A percentile compares a stretch with the other conserved stretches of the same genome.
Conservation (phyloP, 2,888 invertebrate genomes). For the Rambutsinella grinnellia region DNA sequence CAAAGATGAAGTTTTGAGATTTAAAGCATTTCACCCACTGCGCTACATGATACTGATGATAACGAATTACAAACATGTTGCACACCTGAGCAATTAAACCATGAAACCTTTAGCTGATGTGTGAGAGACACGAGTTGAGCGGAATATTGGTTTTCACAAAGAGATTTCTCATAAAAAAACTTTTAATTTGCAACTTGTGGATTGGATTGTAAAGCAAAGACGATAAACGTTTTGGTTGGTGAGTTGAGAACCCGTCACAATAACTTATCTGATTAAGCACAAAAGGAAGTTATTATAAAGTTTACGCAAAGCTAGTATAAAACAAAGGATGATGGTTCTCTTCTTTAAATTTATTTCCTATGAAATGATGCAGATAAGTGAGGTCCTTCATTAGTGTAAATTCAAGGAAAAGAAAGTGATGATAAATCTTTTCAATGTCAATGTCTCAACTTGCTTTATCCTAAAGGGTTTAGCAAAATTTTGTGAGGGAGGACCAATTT, state of each 20-base stretch:
- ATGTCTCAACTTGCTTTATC: slow-evolving; percentile 11
- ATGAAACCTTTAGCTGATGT: no score
- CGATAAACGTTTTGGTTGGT: no score
- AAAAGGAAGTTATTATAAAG: not conserved
- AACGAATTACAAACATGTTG: not conserved
- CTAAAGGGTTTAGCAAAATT: no score
- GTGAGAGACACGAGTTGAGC: no score
- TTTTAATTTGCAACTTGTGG: no score
- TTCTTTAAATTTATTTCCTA: not conserved
- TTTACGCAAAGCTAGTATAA: no score
- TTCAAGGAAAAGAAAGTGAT: slow-evolving; percentile 44
- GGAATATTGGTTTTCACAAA: no score
- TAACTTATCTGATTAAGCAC: not conserved
- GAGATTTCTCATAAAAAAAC: no score
- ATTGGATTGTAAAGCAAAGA: no score
- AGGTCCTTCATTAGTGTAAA: slow-evolving; percentile 10
- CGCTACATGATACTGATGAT: slow-evolving; percentile 10
- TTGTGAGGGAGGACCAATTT: no score
- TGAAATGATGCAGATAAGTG: slow-evolving; percentile 24
- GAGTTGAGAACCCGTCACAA: not conserved
- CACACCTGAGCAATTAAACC: slow-evolving; percentile 44
- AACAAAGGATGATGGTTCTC: no score
- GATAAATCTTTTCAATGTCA: slow-evolving; percentile 16
- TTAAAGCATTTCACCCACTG: slow-evolving; percentile 22
- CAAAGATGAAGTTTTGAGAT: slow-evolving; percentile 33